Evolutionary conservation across 1,140 invertebrate genomes (phyloP).

Genomic region (Oryctes rhinoceros): DNA sequence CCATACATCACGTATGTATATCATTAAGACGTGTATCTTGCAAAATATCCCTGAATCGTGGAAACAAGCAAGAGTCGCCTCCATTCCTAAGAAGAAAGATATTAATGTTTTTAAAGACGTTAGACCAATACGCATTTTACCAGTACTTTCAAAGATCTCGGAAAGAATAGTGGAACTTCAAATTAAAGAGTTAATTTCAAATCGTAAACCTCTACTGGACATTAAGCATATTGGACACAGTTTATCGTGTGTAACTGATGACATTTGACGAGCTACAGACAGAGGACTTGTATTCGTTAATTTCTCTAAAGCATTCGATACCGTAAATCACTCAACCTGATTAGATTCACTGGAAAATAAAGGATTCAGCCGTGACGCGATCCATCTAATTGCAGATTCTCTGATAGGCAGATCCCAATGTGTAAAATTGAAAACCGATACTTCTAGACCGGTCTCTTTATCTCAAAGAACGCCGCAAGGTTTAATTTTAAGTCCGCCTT

Average conservation of each 20-base stretch:
- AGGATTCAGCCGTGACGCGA: too few species aligned
- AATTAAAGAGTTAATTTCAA: background rate
- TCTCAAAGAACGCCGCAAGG: too few species aligned
- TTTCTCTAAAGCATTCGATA: too few species aligned
- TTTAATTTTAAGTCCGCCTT: too few species aligned
- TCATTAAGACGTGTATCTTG: background rate
- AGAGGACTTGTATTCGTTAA: background rate
- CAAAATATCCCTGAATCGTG: background rate
- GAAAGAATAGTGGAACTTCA: background rate
- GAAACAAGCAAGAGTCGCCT: background rate
- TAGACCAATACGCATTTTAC: slow-evolving; percentile 4
- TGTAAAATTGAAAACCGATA: too few species aligned
- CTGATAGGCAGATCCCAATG: too few species aligned
- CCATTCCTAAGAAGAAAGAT: background rate
- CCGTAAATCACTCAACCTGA: too few species aligned
- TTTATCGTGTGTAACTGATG: slow-evolving; percentile 24
- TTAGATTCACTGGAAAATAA: too few species aligned
- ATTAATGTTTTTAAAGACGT: background rate
- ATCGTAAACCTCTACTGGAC: background rate
- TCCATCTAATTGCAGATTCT: too few species aligned
- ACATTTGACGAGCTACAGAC: slow-evolving; percentile 27
- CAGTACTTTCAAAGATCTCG: slow-evolving; percentile 2
- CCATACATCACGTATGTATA: background rate
- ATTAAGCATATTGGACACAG: too few species aligned
- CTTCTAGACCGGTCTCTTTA: too few species aligned